A percentile compares a stretch with the other conserved stretches of the same genome.
Conservation (phyloP, 2,797 vertebrate genomes). For the Lithobates pipiens region DNA sequence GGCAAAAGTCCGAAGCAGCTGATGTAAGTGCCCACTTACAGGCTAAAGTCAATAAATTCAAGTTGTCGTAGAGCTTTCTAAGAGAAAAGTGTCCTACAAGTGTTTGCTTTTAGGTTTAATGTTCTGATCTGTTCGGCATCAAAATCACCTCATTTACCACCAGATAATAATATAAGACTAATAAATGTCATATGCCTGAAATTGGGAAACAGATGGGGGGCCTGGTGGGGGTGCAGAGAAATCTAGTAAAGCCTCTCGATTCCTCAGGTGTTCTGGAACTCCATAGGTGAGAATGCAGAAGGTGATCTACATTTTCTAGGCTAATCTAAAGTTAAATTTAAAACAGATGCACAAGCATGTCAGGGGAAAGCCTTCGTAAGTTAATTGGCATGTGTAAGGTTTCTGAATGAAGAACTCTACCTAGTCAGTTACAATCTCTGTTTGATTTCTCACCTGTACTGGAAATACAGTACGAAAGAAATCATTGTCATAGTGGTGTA, state of each 20-base stretch:
- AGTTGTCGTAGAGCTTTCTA: constrained; percentile 32
- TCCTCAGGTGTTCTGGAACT: constrained; percentile 67
- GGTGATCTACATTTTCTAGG: too few relatives aligned
- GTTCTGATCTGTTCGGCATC: constrained; percentile 62
- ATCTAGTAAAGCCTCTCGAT: constrained; percentile 65
- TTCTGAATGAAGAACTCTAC: too few relatives aligned
- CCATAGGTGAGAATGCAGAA: constrained; percentile 40
- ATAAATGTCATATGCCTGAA: constrained; percentile 65
- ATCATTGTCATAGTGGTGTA: too few relatives aligned
- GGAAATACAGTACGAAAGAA: too few relatives aligned
- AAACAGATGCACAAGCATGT: too few relatives aligned
- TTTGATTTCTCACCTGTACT: too few relatives aligned
- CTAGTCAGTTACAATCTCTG: too few relatives aligned
- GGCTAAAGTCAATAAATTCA: constrained; percentile 51
- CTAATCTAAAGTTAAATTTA: too few relatives aligned
- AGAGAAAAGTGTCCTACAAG: constrained; percentile 51
- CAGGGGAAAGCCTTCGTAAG: too few relatives aligned
- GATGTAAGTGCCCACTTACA: constrained; percentile 24
- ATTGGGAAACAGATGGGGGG: constrained; percentile 36
- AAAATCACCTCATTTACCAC: constrained; percentile 61
- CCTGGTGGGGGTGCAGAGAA: constrained; percentile 64
- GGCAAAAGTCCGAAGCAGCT: constrained; percentile 13
- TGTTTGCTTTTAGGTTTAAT: constrained; percentile 63
- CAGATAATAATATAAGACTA: constrained; percentile 45
- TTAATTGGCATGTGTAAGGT: too few relatives aligned